Evolutionary conservation across 2,797 vertebrate species (phyloP).

Genomic region (Tokudaia tokunoshimensis): DNA sequence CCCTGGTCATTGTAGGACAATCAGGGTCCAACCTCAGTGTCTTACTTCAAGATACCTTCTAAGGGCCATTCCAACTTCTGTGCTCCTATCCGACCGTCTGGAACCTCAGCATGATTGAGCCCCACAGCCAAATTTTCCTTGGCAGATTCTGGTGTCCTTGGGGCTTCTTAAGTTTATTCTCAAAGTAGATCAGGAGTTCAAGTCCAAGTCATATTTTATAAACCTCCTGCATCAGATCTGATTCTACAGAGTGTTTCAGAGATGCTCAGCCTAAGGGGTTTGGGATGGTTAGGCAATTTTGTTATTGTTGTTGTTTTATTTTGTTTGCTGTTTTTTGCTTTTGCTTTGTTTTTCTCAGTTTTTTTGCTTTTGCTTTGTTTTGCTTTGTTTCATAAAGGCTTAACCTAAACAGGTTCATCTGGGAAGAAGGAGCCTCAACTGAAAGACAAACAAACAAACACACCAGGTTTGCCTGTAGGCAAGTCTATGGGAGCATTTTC

Average conservation of each 20-base stretch:
- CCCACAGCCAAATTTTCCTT: not conserved
- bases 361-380: not conserved
- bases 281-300: not conserved
- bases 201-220: not conserved
- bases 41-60: not conserved
- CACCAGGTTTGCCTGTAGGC: not conserved
- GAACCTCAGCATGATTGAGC: not conserved
- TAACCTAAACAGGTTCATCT: not conserved
- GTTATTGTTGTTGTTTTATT: not conserved
- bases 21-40: not conserved
- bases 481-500: not conserved
- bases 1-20: not conserved
- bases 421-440: not conserved
- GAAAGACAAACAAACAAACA: not conserved
- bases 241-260: constrained; percentile 26
- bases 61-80: not conserved
- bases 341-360: not conserved
- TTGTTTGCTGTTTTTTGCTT: not conserved
- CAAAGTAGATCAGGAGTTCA: not conserved
- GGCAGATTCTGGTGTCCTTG: constrained; percentile 6
- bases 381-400: no score
- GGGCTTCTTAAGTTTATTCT: not conserved
- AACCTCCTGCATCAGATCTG: constrained; percentile 26
- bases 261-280: not conserved
- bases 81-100: not conserved